A percentile compares a stretch with the other conserved stretches of the same genome.
Evolutionary conservation across 2,888 invertebrate genomes (phyloP).

Genomic region (Bugula neritina): DNA sequence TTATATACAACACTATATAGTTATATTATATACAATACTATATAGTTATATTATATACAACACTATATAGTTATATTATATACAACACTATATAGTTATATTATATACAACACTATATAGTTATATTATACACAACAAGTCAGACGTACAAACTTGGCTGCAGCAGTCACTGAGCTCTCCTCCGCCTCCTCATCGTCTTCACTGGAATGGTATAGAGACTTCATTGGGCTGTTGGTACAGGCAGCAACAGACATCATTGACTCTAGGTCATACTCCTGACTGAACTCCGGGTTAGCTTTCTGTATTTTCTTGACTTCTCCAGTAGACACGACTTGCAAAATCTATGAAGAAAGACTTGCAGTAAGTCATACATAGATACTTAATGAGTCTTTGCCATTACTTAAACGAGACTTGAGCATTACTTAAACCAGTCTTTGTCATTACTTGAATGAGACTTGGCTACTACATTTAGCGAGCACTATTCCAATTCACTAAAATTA

Average conservation of each 20-base stretch:
- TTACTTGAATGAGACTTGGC: no score
- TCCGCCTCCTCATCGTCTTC: not conserved
- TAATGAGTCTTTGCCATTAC: no score
- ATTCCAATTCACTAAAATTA: no score
- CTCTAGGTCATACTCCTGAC: conserved; percentile 24
- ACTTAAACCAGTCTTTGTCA: no score
- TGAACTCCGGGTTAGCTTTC: not conserved
- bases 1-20: no score
- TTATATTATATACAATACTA: not conserved
- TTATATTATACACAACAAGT: no score
- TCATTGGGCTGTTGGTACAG: conserved; percentile 23
- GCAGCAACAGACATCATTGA: conserved; percentile 24
- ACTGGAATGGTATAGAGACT: not conserved
- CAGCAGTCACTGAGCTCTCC: not conserved
- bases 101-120: not conserved
- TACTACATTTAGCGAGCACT: no score
- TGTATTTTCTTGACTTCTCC: not conserved
- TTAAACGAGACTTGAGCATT: no score
- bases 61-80: not conserved
- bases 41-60: not conserved
- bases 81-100: not conserved
- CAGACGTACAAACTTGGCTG: conserved; percentile 14
- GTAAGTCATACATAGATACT: not conserved
- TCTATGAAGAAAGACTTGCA: not conserved
- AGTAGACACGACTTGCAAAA: conserved; percentile 9